Conservation (phyloP, 2,888 invertebrate species). For the Abscondita cerata region DNA sequence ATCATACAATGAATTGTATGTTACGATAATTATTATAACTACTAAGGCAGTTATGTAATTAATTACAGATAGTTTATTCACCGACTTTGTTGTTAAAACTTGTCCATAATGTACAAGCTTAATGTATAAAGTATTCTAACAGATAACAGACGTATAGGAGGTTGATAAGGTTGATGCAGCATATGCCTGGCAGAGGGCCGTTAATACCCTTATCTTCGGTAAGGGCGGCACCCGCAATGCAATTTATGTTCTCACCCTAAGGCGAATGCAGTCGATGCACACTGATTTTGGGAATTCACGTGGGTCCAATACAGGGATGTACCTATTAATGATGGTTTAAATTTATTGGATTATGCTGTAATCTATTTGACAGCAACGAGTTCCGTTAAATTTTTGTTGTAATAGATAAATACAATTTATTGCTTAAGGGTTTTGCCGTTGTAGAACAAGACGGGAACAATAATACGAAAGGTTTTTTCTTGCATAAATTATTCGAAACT, state of each 20-base stretch:
- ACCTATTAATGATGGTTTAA: slow-evolving; percentile 4
- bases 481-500: too few relatives aligned
- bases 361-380: slow-evolving; percentile 1
- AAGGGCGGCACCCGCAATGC: slow-evolving; percentile 42
- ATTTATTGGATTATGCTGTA: slow-evolving; percentile 5
- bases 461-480: too few relatives aligned
- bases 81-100: neutral
- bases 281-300: slow-evolving; percentile 39
- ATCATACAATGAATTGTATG: neutral
- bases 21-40: neutral
- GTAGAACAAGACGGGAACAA: too few relatives aligned
- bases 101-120: slow-evolving; percentile 1
- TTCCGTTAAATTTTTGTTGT: too few relatives aligned
- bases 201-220: slow-evolving; percentile 54
- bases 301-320: slow-evolving; percentile 34
- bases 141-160: slow-evolving; percentile 13
- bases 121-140: slow-evolving; percentile 20
- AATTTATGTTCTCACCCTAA: slow-evolving; percentile 43
- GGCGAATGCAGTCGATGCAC: slow-evolving; percentile 39
- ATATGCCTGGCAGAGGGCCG: slow-evolving; percentile 53
- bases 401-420: too few relatives aligned
- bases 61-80: slow-evolving; percentile 1
- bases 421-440: too few relatives aligned
- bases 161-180: slow-evolving; percentile 49
- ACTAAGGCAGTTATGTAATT: neutral